These are phyloP conservation scores for Propithecus perrieri DNA, from an alignment of 2,797 vertebrate species.

Conservation along the genomic window DNA sequence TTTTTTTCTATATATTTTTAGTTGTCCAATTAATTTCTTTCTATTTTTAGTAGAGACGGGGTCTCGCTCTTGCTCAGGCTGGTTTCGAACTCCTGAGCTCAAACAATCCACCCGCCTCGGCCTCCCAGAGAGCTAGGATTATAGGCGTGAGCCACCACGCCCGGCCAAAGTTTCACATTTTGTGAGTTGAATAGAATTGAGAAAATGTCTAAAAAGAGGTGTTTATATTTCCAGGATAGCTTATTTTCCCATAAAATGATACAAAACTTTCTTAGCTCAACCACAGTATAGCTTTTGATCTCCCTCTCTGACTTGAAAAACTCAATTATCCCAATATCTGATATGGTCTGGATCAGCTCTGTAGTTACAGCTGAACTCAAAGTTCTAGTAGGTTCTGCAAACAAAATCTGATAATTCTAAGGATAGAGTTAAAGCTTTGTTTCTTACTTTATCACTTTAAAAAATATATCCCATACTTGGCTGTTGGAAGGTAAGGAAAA, in stretches of 20 bases:
- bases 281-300: not conserved
- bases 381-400: not conserved
- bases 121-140: too few species aligned
- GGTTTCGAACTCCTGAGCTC: too few species aligned
- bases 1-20: too few species aligned
- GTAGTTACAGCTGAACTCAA: not conserved
- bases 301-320: conserved; percentile 30
- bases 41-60: too few species aligned
- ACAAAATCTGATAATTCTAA: not conserved
- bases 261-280: not conserved
- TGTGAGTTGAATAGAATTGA: conserved; percentile 14
- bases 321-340: conserved; percentile 27
- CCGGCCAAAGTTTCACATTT: conserved; percentile 27
- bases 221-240: conserved; percentile 44
- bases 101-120: too few species aligned
- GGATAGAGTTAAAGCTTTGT: not conserved
- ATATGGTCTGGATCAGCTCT: not conserved
- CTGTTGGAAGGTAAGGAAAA: not conserved
- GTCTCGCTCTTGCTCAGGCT: too few species aligned
- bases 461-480: not conserved
- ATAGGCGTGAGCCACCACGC: too few species aligned
- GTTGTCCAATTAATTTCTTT: too few species aligned
- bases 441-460: conserved; percentile 9
- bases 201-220: not conserved
- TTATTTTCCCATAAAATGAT: conserved; percentile 57